Conservation (phyloP, 1,140 invertebrate species). For the Archegozetes longisetosus region DNA sequence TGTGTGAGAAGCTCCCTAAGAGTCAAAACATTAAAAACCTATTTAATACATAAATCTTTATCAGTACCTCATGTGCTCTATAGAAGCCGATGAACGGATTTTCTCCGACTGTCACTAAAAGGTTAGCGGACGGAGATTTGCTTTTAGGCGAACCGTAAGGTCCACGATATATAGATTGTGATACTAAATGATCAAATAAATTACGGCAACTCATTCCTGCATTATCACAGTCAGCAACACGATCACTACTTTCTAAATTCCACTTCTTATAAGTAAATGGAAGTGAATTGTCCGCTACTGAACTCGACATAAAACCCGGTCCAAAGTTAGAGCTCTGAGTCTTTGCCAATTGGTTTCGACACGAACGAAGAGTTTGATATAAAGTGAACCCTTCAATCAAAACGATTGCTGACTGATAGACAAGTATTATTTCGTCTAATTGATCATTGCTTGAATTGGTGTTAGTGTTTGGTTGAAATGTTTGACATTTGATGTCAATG, state of each 20-base stretch:
- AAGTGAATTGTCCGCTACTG: constrained; percentile 28
- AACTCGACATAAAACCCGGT: background rate
- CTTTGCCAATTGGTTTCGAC: constrained; percentile 55
- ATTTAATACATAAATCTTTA: too few relatives aligned
- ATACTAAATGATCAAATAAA: constrained; percentile 69
- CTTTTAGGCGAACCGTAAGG: constrained; percentile 50
- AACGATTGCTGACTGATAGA: constrained; percentile 57
- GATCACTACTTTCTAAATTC: constrained; percentile 56
- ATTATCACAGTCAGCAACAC: constrained; percentile 56
- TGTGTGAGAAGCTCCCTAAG: constrained; percentile 48
- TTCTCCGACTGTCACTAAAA: constrained; percentile 59
- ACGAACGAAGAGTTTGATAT: constrained; percentile 58
- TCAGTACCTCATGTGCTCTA: constrained; percentile 42
- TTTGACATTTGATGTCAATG: constrained; percentile 60
- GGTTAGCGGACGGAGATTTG: constrained; percentile 52
- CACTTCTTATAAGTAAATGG: constrained; percentile 61
- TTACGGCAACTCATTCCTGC: constrained; percentile 44
- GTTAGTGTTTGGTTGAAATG: constrained; percentile 41
- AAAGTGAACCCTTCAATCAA: constrained; percentile 65
- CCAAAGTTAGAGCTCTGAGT: background rate
- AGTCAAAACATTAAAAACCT: too few relatives aligned
- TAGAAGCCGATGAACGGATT: constrained; percentile 75
- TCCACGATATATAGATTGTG: constrained; percentile 58
- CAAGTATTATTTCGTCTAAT: constrained; percentile 64
- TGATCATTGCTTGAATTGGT: constrained; percentile 29